These are phyloP conservation scores for Chrysotoxum bicinctum DNA, from an alignment of 2,888 invertebrate species.

Conservation along the genomic window DNA sequence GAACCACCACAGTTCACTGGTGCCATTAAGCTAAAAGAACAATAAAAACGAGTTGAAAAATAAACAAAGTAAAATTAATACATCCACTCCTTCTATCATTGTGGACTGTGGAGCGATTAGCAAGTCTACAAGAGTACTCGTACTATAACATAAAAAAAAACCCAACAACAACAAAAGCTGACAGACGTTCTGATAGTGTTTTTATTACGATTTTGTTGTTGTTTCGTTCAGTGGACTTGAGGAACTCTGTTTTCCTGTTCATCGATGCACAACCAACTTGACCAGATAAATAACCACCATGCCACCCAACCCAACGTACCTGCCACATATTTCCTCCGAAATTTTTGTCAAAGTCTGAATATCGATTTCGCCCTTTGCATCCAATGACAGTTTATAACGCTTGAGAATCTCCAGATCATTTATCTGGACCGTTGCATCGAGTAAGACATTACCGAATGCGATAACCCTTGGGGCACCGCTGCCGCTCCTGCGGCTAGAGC, in stretches of 20 bases:
- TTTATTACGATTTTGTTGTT: conserved; percentile 3
- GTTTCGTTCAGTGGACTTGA: background rate
- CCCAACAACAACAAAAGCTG: conserved; percentile 5
- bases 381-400: conserved; percentile 76
- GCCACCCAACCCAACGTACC: conserved; percentile 70
- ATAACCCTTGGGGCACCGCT: conserved; percentile 77
- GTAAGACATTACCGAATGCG: conserved; percentile 80
- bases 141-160: background rate
- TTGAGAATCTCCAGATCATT: conserved; percentile 77
- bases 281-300: background rate
- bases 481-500: conserved; percentile 1
- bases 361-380: conserved; percentile 79
- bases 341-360: conserved; percentile 76
- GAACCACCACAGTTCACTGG: conserved; percentile 80
- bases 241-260: conserved; percentile 1
- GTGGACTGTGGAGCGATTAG: conserved; percentile 18
- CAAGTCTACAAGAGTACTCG: conserved; percentile 16
- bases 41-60: conserved; percentile 26
- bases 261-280: conserved; percentile 12
- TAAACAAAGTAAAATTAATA: conserved; percentile 9
- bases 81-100: conserved; percentile 13
- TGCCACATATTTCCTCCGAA: conserved; percentile 74
- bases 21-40: conserved; percentile 63
- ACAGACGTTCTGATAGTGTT: conserved; percentile 17
- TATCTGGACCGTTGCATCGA: conserved; percentile 78